These are phyloP conservation scores for Pomatorhinus ruficollis DNA, from an alignment of 2,113 vertebrate species.

Conservation along the genomic window DNA sequence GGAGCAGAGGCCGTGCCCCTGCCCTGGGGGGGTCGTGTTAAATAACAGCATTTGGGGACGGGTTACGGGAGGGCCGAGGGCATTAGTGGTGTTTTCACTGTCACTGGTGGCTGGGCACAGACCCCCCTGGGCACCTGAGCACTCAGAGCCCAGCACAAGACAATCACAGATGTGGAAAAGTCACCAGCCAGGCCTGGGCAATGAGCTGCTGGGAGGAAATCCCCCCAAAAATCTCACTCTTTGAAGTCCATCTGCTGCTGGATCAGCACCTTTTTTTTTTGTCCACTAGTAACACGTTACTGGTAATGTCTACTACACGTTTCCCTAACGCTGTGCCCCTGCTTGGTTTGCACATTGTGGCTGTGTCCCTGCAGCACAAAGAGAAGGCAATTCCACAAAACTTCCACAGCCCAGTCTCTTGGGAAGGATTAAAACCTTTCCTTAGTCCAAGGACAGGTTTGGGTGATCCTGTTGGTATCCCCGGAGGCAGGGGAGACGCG, in stretches of 20 bases:
- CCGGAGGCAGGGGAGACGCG: not conserved
- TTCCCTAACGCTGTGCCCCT: conserved; percentile 1
- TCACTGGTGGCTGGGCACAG: not conserved
- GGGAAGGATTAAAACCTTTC: not conserved
- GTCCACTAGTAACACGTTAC: not conserved
- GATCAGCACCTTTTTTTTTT: conserved; percentile 8
- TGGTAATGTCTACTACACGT: not conserved
- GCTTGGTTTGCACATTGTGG: not conserved
- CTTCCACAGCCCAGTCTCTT: conserved; percentile 20
- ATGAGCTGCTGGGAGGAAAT: not conserved
- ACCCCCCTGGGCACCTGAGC: not conserved
- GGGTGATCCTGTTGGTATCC: not conserved
- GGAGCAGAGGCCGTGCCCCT: not conserved
- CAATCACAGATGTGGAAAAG: not conserved
- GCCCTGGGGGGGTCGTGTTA: not conserved
- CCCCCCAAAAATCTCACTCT: not conserved
- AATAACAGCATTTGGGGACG: accelerated
- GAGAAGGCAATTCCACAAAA: conserved; percentile 35
- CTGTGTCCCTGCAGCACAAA: conserved; percentile 35
- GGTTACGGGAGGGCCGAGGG: not conserved
- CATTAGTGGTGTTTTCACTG: not conserved
- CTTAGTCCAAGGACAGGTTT: not conserved
- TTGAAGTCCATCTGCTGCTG: conserved; percentile 7
- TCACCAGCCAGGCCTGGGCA: conserved; percentile 9
- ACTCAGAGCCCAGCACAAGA: not conserved